Conservation (phyloP, 2,797 vertebrate species). For the Poeciliopsis paucimaculata region DNA sequence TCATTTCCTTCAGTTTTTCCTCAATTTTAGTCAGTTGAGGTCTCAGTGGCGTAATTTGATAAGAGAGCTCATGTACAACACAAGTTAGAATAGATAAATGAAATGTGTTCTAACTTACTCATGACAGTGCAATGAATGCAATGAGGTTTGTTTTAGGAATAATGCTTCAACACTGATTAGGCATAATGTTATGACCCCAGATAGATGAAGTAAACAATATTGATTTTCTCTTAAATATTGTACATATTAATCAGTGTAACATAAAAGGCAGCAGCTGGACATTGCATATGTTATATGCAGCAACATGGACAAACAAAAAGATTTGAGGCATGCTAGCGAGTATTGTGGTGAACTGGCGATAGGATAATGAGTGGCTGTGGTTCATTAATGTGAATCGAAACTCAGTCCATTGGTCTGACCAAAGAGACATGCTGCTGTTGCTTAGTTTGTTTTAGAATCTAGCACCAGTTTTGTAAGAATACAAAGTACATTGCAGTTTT, state of each 20-base stretch:
- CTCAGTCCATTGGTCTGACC: not conserved
- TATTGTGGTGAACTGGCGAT: not conserved
- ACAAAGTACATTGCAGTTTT: not conserved
- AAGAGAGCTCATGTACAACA: not conserved
- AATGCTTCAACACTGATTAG: not conserved
- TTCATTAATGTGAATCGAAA: not conserved
- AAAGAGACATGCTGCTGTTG: not conserved
- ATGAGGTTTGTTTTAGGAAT: conserved; percentile 8
- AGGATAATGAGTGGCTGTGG: not conserved
- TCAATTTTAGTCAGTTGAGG: conserved; percentile 1
- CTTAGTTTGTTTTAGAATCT: not conserved
- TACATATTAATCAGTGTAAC: not conserved
- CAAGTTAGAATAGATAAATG: conserved; percentile 3
- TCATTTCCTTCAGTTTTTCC: not conserved
- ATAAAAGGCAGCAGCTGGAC: not conserved
- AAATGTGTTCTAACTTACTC: not conserved
- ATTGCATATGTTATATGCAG: not conserved
- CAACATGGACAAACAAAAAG: not conserved
- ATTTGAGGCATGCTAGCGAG: not conserved
- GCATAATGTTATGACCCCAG: not conserved
- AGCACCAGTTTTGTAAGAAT: not conserved
- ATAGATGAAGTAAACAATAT: not conserved
- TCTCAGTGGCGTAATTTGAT: conserved; percentile 6
- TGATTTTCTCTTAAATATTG: not conserved
- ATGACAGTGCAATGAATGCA: not conserved